phyloP scores from a whole-genome alignment of 2,797 vertebrate genomes.

The Austrolebias charrua region DNA sequence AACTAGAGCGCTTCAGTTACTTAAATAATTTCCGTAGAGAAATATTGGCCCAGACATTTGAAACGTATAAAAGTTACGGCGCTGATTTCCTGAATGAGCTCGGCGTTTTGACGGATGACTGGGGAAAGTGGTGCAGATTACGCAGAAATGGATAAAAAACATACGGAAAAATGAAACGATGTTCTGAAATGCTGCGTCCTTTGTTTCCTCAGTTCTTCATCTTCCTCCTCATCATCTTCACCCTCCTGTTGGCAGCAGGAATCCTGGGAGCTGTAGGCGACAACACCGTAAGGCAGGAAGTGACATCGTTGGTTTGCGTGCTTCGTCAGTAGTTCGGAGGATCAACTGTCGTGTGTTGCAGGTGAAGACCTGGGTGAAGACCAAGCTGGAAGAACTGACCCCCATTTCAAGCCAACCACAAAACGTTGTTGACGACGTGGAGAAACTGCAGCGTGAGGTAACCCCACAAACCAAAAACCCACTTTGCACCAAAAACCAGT shows the following conservation, averaged over 20 bases:
- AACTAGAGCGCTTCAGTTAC: too few species aligned
- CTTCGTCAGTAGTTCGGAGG: neutral
- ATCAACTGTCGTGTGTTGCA: slow-evolving; percentile 9
- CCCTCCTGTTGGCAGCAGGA: slow-evolving; percentile 84
- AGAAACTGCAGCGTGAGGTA: slow-evolving; percentile 62
- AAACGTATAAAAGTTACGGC: too few species aligned
- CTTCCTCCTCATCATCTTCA: slow-evolving; percentile 83
- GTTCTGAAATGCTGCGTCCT: neutral
- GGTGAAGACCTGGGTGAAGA: slow-evolving; percentile 47
- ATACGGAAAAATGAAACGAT: too few species aligned
- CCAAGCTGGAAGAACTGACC: neutral
- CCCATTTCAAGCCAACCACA: slow-evolving; percentile 21
- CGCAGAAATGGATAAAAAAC: too few species aligned
- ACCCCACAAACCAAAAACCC: neutral
- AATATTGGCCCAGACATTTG: too few species aligned
- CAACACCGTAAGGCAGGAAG: slow-evolving; percentile 70
- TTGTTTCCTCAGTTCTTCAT: slow-evolving; percentile 83
- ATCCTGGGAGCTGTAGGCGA: slow-evolving; percentile 75
- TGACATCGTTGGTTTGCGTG: fast-evolving
- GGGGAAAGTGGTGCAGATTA: too few species aligned
- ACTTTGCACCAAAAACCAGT: too few species aligned
- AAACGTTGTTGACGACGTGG: slow-evolving; percentile 11
- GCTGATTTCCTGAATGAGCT: too few species aligned
- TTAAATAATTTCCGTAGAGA: too few species aligned
- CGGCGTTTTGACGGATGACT: too few species aligned